These are phyloP conservation scores for Meda fulgida DNA, from an alignment of 2,797 vertebrate genomes.

Conservation along the genomic window DNA sequence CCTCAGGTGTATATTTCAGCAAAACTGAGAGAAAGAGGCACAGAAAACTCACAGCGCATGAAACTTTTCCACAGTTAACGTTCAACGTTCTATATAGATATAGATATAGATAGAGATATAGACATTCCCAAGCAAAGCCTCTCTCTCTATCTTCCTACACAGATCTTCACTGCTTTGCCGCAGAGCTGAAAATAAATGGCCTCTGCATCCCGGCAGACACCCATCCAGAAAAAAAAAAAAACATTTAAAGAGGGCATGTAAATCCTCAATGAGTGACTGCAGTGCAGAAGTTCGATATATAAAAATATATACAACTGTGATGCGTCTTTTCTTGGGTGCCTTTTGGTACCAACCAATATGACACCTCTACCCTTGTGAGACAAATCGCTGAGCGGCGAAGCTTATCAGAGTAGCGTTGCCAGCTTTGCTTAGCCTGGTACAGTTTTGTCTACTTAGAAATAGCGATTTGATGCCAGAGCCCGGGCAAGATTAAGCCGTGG, in stretches of 20 bases:
- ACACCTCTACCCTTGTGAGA: slow-evolving; percentile 51
- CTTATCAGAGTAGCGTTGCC: slow-evolving; percentile 53
- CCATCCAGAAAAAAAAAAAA: not conserved
- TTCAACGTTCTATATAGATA: slow-evolving; percentile 13
- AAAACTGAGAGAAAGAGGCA: slow-evolving; percentile 2
- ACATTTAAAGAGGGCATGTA: slow-evolving; percentile 19
- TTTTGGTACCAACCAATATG: slow-evolving; percentile 17
- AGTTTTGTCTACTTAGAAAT: slow-evolving; percentile 58
- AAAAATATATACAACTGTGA: slow-evolving; percentile 8
- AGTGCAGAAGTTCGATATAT: slow-evolving; percentile 12
- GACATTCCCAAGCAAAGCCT: slow-evolving; percentile 15
- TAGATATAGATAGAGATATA: slow-evolving; percentile 31
- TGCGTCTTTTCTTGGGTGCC: slow-evolving; percentile 36
- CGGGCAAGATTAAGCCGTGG: slow-evolving; percentile 65
- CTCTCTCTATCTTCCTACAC: slow-evolving; percentile 30
- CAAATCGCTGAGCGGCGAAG: slow-evolving; percentile 55
- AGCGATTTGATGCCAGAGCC: slow-evolving; percentile 59
- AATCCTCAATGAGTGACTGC: slow-evolving; percentile 25
- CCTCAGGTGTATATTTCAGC: slow-evolving; percentile 30
- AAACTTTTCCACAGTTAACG: slow-evolving; percentile 21
- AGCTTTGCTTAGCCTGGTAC: slow-evolving; percentile 47
- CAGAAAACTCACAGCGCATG: slow-evolving; percentile 6
- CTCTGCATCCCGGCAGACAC: slow-evolving; percentile 9
- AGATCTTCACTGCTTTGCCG: slow-evolving; percentile 36
- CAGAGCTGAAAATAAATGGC: slow-evolving; percentile 54